phyloP scores from a whole-genome alignment of 2,888 invertebrate species.

The Synanthedon myopaeformis region DNA sequence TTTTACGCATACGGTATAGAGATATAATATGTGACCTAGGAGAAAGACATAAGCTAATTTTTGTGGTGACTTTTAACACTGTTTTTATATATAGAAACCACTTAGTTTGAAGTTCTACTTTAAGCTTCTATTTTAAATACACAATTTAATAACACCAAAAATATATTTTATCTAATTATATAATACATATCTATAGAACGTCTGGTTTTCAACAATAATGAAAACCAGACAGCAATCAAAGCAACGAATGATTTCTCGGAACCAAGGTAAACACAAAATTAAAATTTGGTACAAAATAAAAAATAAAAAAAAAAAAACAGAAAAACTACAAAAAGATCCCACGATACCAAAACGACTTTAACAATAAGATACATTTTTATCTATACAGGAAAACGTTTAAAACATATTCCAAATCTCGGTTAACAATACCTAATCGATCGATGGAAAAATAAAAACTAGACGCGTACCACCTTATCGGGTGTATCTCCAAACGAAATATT shows the following conservation, averaged over 20 bases:
- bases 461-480: slow-evolving; percentile 43
- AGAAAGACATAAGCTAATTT: no score
- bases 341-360: slow-evolving; percentile 27
- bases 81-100: no score
- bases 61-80: no score
- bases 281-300: slow-evolving; percentile 8
- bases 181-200: no score
- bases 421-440: slow-evolving; percentile 47
- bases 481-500: slow-evolving; percentile 50
- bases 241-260: slow-evolving; percentile 4
- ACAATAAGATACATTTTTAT: slow-evolving; percentile 33
- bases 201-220: no score
- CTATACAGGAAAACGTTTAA: slow-evolving; percentile 46
- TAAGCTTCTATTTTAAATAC: no score
- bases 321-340: slow-evolving; percentile 27
- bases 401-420: slow-evolving; percentile 37
- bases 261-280: slow-evolving; percentile 3
- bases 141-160: no score
- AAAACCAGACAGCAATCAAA: background rate
- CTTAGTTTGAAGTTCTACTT: no score
- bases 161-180: no score
- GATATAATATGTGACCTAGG: background rate
- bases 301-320: background rate
- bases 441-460: slow-evolving; percentile 44
- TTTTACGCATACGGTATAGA: no score